Percentiles rank a stretch among this genome's conserved stretches.
These are phyloP conservation scores for Nemotelus nigrinus DNA, from an alignment of 2,888 invertebrate genomes.

Conservation along the genomic window DNA sequence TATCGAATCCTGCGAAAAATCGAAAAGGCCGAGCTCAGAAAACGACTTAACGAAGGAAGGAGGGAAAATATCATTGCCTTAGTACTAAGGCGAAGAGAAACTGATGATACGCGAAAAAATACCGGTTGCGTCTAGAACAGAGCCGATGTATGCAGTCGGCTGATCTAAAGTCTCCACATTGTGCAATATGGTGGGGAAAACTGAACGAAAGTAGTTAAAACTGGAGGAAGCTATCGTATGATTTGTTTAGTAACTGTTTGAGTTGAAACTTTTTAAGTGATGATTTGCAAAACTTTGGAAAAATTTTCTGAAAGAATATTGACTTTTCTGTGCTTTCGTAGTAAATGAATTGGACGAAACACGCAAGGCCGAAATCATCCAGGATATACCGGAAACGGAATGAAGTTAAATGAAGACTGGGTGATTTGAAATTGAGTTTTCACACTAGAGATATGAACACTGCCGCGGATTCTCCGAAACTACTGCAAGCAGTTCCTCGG, in stretches of 20 bases:
- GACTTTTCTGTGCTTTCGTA: too few relatives aligned
- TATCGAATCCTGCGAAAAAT: conserved; percentile 21
- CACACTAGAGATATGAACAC: neutral
- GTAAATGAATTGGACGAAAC: too few relatives aligned
- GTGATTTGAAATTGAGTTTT: too few relatives aligned
- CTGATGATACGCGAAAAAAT: neutral
- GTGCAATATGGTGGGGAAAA: neutral
- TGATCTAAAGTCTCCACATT: neutral
- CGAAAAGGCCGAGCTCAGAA: neutral
- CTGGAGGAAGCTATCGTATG: neutral
- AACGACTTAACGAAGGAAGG: neutral
- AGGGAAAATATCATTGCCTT: neutral
- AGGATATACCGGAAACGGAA: too few relatives aligned
- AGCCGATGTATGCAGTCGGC: neutral
- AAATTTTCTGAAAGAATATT: neutral
- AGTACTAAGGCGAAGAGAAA: neutral
- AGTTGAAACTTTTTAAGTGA: too few relatives aligned
- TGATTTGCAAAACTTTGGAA: neutral
- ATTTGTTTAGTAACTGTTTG: neutral
- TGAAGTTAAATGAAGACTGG: too few relatives aligned
- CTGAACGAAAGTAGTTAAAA: conserved; percentile 1
- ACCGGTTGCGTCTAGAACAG: conserved; percentile 8
- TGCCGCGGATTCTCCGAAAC: neutral
- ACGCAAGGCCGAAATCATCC: too few relatives aligned
- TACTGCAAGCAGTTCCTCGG: neutral